Conservation (phyloP, 2,113 vertebrate species). For the Crypturellus undulatus region DNA sequence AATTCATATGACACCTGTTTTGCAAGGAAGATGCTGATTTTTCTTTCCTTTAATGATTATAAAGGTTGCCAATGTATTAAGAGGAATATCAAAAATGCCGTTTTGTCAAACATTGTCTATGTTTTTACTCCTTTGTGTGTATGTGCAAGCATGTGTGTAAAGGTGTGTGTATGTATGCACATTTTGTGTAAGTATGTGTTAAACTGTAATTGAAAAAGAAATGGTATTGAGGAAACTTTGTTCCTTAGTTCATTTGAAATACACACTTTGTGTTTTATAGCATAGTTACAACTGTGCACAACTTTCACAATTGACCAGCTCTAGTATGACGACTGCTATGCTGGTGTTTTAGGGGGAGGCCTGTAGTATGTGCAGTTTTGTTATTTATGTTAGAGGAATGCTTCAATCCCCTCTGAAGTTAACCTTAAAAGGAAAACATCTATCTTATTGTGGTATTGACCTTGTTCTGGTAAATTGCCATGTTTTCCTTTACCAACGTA, state of each 20-base stretch:
- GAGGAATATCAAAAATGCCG: not conserved
- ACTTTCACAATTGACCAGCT: not conserved
- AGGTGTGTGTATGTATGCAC: not conserved
- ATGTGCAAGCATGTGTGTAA: not conserved
- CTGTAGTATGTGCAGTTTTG: not conserved
- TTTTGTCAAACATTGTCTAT: not conserved
- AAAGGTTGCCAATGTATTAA: slow-evolving; percentile 33
- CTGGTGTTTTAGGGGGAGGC: slow-evolving; percentile 13
- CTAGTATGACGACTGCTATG: not conserved
- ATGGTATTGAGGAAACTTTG: not conserved
- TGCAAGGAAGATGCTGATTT: slow-evolving; percentile 14
- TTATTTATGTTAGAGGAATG: slow-evolving; percentile 14
- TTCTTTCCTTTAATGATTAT: slow-evolving; percentile 4
- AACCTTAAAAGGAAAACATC: slow-evolving; percentile 58
- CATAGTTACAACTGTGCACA: not conserved
- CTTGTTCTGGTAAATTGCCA: slow-evolving; percentile 67
- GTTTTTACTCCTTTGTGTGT: not conserved
- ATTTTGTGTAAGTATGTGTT: not conserved
- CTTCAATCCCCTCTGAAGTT: slow-evolving; percentile 44
- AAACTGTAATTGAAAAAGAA: not conserved
- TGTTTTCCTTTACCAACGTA: slow-evolving; percentile 59
- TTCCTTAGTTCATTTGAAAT: not conserved
- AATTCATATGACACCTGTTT: slow-evolving; percentile 52
- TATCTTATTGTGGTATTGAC: slow-evolving; percentile 49
- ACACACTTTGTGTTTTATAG: not conserved